Percentiles rank a stretch among this genome's conserved stretches.
phyloP scores from a whole-genome alignment of 2,888 invertebrate genomes.

The Gymnoscelis rufifasciata region DNA sequence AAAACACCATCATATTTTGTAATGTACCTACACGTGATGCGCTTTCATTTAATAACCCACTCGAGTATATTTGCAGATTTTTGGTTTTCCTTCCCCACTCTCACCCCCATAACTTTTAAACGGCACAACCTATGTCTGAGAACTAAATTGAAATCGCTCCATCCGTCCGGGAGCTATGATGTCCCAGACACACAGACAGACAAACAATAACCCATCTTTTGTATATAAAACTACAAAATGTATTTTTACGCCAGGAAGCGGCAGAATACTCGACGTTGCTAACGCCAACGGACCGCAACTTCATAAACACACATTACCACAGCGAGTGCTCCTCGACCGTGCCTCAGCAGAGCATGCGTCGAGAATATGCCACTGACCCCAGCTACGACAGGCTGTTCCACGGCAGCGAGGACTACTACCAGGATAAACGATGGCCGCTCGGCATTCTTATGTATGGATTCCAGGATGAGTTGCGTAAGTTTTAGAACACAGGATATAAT shows the following conservation, averaged over 20 bases:
- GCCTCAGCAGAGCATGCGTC: background rate
- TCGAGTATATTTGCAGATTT: too few species aligned
- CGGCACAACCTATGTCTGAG: too few species aligned
- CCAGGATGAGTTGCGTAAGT: conserved; percentile 38
- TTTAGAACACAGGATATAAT: background rate
- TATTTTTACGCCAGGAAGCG: background rate
- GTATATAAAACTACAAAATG: too few species aligned
- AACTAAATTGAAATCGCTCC: too few species aligned
- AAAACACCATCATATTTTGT: too few species aligned
- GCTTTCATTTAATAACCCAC: too few species aligned
- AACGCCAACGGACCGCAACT: conserved; percentile 46
- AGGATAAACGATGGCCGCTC: conserved; percentile 51
- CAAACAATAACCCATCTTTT: too few species aligned
- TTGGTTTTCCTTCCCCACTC: too few species aligned
- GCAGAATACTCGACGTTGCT: conserved; percentile 34
- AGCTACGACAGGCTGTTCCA: conserved; percentile 17
- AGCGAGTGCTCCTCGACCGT: conserved; percentile 37
- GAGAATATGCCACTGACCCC: background rate
- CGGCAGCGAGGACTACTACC: conserved; percentile 41
- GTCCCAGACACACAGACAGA: too few species aligned
- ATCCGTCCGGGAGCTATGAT: too few species aligned
- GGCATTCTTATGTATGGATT: conserved; percentile 54
- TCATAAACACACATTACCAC: conserved; percentile 53
- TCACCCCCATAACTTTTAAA: too few species aligned
- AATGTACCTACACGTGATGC: too few species aligned